phyloP scores from a whole-genome alignment of 2,888 invertebrate species.

The Oxycera nigricornis region DNA sequence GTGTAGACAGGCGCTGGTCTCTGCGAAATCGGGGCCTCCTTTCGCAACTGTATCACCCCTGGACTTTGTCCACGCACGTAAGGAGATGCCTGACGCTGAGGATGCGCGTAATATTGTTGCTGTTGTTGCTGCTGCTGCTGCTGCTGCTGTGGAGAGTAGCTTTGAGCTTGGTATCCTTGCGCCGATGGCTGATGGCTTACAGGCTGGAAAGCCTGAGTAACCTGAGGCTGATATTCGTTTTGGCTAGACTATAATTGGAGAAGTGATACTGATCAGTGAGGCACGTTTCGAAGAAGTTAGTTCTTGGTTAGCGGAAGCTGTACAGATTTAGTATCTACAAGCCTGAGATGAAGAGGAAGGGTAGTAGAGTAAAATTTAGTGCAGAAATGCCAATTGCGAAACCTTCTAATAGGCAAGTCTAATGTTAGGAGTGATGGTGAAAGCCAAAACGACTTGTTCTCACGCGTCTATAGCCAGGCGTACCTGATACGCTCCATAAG shows the following conservation, averaged over 20 bases:
- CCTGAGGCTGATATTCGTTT: conserved; percentile 45
- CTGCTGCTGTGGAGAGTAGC: conserved; percentile 43
- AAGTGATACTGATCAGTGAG: not conserved
- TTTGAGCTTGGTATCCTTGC: conserved; percentile 37
- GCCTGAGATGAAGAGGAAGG: not conserved
- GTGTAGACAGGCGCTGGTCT: conserved; percentile 75
- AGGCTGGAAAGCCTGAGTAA: conserved; percentile 45
- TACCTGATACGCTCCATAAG: conserved; percentile 42
- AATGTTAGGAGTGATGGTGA: conserved; percentile 22
- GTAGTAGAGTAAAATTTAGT: not conserved
- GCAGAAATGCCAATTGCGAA: conserved; percentile 12
- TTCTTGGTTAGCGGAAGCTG: conserved; percentile 6
- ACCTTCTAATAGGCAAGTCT: not conserved
- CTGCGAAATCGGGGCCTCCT: conserved; percentile 78
- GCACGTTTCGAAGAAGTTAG: not conserved
- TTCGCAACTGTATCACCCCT: conserved; percentile 67
- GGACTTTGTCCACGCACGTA: conserved; percentile 64
- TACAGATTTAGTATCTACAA: conserved; percentile 7
- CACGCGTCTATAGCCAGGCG: conserved; percentile 15
- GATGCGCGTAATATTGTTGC: conserved; percentile 52
- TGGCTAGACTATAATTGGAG: conserved; percentile 33
- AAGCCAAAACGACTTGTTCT: conserved; percentile 32
- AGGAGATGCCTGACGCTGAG: conserved; percentile 51
- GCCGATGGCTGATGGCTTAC: conserved; percentile 45
- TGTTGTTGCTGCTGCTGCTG: conserved; percentile 50